Conservation (phyloP, 2,888 invertebrate genomes). For the Eustalomyia histrio region DNA sequence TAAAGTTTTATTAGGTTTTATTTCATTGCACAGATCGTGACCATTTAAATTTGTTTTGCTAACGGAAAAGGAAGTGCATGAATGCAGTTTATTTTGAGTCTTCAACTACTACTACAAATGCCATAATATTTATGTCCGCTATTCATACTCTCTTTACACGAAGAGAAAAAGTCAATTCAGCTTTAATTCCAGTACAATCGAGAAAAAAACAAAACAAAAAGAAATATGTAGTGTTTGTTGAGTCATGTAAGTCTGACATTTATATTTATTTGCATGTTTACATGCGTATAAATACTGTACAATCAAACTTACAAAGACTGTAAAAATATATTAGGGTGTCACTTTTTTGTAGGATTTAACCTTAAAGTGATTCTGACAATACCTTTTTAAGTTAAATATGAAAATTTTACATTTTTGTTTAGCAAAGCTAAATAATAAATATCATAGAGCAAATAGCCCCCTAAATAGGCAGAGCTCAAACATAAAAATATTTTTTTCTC, state of each 20-base stretch:
- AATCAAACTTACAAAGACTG: not conserved
- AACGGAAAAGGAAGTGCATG: slow-evolving; percentile 55
- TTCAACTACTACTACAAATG: slow-evolving; percentile 5
- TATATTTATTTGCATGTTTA: slow-evolving; percentile 46
- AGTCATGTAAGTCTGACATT: slow-evolving; percentile 37
- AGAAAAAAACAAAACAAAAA: not conserved
- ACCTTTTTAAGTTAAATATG: too few species aligned
- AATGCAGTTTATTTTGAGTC: slow-evolving; percentile 42
- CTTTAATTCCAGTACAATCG: not conserved
- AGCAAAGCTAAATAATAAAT: too few species aligned
- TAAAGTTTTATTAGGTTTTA: not conserved
- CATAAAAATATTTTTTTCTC: too few species aligned
- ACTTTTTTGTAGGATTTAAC: too few species aligned
- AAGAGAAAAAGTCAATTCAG: not conserved
- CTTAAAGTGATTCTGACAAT: too few species aligned
- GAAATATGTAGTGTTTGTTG: slow-evolving; percentile 9
- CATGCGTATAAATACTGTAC: slow-evolving; percentile 17
- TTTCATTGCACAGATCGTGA: slow-evolving; percentile 18
- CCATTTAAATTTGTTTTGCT: slow-evolving; percentile 46
- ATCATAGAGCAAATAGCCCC: too few species aligned
- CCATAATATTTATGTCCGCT: not conserved
- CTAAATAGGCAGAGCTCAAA: too few species aligned
- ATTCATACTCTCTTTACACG: not conserved
- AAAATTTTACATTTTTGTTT: too few species aligned
- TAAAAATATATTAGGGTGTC: too few species aligned